These are phyloP conservation scores for Yponomeuta plumbellus DNA, from an alignment of 2,888 invertebrate genomes.

Conservation along the genomic window DNA sequence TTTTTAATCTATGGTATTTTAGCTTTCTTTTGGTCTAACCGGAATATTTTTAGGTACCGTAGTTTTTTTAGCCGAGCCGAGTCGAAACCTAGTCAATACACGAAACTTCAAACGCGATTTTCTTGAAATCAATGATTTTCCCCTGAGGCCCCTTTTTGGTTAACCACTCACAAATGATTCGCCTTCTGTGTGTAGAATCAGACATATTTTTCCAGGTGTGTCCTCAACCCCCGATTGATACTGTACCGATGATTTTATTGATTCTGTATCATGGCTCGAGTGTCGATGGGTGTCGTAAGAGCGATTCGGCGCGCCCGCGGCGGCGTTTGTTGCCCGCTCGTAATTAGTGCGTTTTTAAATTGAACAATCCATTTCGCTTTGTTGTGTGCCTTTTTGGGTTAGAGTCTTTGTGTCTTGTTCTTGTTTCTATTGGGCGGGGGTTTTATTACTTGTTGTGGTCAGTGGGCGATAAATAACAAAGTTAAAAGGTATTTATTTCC, in stretches of 20 bases:
- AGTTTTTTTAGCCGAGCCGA: too few species aligned
- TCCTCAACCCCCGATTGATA: constrained; percentile 14
- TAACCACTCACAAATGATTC: too few species aligned
- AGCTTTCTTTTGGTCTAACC: too few species aligned
- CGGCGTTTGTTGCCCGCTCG: constrained; percentile 33
- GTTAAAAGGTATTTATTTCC: too few species aligned
- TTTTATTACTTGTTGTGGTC: neutral
- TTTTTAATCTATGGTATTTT: too few species aligned
- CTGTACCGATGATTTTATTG: constrained; percentile 67
- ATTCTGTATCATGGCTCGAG: constrained; percentile 58
- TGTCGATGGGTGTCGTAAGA: constrained; percentile 41
- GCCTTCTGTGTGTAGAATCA: too few species aligned
- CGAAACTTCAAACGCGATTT: too few species aligned
- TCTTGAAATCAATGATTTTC: too few species aligned
- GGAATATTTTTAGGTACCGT: too few species aligned
- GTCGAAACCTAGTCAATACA: too few species aligned
- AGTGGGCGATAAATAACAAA: neutral
- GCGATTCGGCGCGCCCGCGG: constrained; percentile 60
- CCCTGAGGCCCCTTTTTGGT: too few species aligned
- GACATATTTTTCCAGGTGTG: neutral
- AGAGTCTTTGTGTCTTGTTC: constrained; percentile 5
- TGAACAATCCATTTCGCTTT: neutral
- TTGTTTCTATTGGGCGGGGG: constrained; percentile 7
- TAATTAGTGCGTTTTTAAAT: constrained; percentile 11
- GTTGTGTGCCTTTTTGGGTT: neutral